Conservation (phyloP, 1,140 invertebrate genomes). For the Rhagoletis zephyria region DNA sequence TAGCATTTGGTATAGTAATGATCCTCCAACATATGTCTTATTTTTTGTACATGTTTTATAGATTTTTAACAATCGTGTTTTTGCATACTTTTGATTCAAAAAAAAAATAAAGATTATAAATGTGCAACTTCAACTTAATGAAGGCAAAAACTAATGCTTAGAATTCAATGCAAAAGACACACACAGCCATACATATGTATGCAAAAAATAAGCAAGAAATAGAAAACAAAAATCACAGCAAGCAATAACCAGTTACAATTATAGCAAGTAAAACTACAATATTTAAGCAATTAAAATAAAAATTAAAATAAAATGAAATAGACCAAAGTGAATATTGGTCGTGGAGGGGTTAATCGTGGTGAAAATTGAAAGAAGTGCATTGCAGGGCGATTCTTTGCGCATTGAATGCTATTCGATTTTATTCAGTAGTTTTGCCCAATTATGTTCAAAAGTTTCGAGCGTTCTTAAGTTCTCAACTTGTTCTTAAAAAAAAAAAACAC, state of each 20-base stretch:
- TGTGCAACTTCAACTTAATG: too few species aligned
- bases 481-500: too few species aligned
- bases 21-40: neutral
- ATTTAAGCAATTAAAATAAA: neutral
- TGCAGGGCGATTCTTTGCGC: neutral
- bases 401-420: neutral
- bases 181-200: neutral
- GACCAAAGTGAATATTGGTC: slow-evolving; percentile 71
- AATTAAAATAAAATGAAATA: slow-evolving; percentile 61
- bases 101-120: neutral
- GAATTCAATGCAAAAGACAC: neutral
- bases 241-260: slow-evolving; percentile 32
- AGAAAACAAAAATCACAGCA: neutral
- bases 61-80: neutral
- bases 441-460: too few species aligned
- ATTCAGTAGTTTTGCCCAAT: neutral
- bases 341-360: slow-evolving; percentile 53
- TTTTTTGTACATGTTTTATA: neutral
- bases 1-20: too few species aligned
- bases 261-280: slow-evolving; percentile 51
- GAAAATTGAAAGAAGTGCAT: neutral
- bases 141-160: neutral
- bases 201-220: neutral
- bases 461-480: too few species aligned
- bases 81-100: neutral